A percentile compares a stretch with the other conserved stretches of the same genome.
phyloP scores from a whole-genome alignment of 2,113 vertebrate genomes.

The Lota lota region DNA sequence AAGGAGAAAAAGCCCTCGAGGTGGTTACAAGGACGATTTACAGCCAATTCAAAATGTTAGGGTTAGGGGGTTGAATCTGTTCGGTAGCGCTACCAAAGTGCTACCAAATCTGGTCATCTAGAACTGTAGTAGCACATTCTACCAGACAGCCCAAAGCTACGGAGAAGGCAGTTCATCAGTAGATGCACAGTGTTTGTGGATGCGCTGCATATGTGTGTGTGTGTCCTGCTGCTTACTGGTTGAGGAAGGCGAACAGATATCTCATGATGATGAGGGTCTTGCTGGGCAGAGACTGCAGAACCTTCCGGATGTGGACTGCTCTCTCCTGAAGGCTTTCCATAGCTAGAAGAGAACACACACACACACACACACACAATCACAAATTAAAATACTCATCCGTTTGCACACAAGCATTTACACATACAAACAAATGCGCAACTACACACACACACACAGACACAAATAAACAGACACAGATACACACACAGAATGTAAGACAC shows the following conservation, averaged over 20 bases:
- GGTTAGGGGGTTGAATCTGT: no score
- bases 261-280: constrained; percentile 94
- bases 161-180: no score
- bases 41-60: no score
- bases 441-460: constrained; percentile 21
- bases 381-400: constrained; percentile 30
- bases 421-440: constrained; percentile 71
- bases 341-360: constrained; percentile 70
- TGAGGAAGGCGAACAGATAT: constrained; percentile 98
- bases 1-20: no score
- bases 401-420: neutral
- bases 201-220: no score
- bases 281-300: constrained; percentile 84
- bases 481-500: constrained; percentile 52
- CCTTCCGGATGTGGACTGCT: constrained; percentile 87
- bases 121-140: no score
- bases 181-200: no score
- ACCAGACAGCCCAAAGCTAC: no score
- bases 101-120: no score
- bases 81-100: no score
- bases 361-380: constrained; percentile 44
- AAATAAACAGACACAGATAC: constrained; percentile 72
- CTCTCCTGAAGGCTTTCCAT: constrained; percentile 94
- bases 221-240: constrained; percentile 82
- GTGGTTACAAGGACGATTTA: no score